These are phyloP conservation scores for Parnassius glacialis DNA, from an alignment of 2,888 invertebrate species.

Conservation along the genomic window DNA sequence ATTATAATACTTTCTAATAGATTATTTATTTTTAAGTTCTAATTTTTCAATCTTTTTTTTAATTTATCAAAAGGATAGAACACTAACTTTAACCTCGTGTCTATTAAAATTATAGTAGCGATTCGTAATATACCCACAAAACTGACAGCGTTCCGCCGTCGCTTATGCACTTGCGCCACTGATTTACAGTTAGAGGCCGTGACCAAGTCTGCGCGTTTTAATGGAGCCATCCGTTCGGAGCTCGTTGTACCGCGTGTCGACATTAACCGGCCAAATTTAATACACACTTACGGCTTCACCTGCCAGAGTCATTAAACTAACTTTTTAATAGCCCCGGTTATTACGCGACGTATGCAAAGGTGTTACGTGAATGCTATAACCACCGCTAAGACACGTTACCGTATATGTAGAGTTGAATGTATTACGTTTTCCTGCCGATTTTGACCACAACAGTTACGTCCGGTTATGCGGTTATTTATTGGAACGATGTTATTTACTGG, in stretches of 20 bases:
- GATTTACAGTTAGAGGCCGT: constrained; percentile 65
- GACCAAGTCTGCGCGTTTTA: constrained; percentile 58
- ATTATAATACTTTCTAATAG: too few relatives aligned
- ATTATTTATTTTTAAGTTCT: too few relatives aligned
- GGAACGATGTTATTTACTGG: too few relatives aligned
- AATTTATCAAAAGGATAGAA: too few relatives aligned
- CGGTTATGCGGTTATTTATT: too few relatives aligned
- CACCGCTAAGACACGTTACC: constrained; percentile 1
- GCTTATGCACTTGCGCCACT: constrained; percentile 34
- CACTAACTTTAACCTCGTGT: too few relatives aligned
- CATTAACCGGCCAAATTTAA: constrained; percentile 37
- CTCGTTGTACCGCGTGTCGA: constrained; percentile 37
- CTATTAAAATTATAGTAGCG: too few relatives aligned
- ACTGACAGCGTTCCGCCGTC: constrained; percentile 33
- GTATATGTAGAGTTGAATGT: background rate
- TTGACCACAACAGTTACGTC: too few relatives aligned
- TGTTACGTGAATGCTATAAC: constrained; percentile 8
- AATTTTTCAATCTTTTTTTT: too few relatives aligned
- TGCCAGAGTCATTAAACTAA: background rate
- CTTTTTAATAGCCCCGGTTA: constrained; percentile 2
- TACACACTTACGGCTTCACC: constrained; percentile 5
- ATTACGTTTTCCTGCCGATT: background rate
- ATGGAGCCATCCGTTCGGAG: constrained; percentile 61
- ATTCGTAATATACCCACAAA: too few relatives aligned
- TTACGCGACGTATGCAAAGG: constrained; percentile 5